A percentile compares a stretch with the other conserved stretches of the same genome.
phyloP scores from a whole-genome alignment of 2,888 invertebrate species.

The Actias luna region DNA sequence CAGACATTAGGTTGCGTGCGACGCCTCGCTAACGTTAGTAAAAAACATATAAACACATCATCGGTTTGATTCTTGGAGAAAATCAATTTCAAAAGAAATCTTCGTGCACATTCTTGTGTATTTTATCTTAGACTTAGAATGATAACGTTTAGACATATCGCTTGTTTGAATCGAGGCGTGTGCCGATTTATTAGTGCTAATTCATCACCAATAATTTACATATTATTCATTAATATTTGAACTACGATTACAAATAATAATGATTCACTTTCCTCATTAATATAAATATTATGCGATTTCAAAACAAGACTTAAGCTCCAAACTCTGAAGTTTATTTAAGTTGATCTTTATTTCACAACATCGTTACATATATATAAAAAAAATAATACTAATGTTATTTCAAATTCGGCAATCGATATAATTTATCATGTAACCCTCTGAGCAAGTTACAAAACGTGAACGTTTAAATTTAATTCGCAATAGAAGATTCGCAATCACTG shows the following conservation, averaged over 20 bases:
- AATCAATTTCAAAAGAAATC: constrained; percentile 9
- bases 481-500: not conserved
- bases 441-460: not conserved
- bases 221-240: not conserved
- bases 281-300: not conserved
- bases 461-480: not conserved
- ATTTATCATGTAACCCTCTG: not conserved
- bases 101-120: not conserved
- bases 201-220: not conserved
- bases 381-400: not conserved
- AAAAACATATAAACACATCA: constrained; percentile 16
- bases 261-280: not conserved
- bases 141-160: not conserved
- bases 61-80: constrained; percentile 10
- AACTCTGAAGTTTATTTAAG: not conserved
- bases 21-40: constrained; percentile 10
- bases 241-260: not conserved
- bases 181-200: not conserved
- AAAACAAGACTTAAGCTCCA: not conserved
- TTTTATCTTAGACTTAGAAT: not conserved
- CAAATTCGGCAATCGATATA: not conserved
- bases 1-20: constrained; percentile 12
- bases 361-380: not conserved
- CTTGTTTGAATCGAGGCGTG: not conserved
- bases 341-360: not conserved